These are phyloP conservation scores for Pseudomugil gertrudae DNA, from an alignment of 2,797 vertebrate species.

Conservation along the genomic window DNA sequence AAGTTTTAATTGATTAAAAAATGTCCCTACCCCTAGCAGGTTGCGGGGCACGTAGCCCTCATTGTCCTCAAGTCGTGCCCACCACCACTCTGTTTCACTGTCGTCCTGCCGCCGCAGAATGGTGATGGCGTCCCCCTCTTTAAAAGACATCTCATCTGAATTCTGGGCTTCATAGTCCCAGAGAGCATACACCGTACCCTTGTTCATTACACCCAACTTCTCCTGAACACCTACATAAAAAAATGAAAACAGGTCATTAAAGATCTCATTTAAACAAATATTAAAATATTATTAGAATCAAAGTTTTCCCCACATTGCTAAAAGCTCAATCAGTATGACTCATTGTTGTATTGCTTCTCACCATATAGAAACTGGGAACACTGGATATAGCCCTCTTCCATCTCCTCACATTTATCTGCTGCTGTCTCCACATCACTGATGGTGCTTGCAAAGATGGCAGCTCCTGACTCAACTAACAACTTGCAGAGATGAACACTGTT, in stretches of 20 bases:
- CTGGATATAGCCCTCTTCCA: constrained; percentile 97
- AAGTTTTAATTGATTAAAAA: background rate
- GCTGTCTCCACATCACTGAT: constrained; percentile 98
- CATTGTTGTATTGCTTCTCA: constrained; percentile 56
- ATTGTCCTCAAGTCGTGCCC: constrained; percentile 91
- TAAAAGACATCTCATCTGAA: constrained; percentile 91
- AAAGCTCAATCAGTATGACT: background rate
- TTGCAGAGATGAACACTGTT: constrained; percentile 99
- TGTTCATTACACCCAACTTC: constrained; percentile 98
- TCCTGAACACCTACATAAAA: constrained; percentile 90
- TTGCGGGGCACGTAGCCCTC: constrained; percentile 98
- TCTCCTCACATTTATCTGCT: constrained; percentile 98
- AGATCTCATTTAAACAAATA: background rate
- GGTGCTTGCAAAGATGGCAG: constrained; percentile 96
- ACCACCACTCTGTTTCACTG: constrained; percentile 97
- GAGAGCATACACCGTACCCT: constrained; percentile 91
- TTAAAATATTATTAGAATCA: background rate
- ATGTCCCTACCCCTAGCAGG: constrained; percentile 71
- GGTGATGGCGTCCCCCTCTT: constrained; percentile 92
- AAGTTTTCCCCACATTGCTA: background rate
- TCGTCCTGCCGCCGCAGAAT: constrained; percentile 92
- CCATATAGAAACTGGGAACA: constrained; percentile 98
- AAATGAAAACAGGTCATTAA: background rate
- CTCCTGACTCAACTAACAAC: constrained; percentile 95
- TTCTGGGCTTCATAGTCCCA: constrained; percentile 95